Percentiles rank a stretch among this genome's conserved stretches.
Evolutionary conservation across 2,797 vertebrate species (phyloP).

Genomic region (Syncerus caffer): DNA sequence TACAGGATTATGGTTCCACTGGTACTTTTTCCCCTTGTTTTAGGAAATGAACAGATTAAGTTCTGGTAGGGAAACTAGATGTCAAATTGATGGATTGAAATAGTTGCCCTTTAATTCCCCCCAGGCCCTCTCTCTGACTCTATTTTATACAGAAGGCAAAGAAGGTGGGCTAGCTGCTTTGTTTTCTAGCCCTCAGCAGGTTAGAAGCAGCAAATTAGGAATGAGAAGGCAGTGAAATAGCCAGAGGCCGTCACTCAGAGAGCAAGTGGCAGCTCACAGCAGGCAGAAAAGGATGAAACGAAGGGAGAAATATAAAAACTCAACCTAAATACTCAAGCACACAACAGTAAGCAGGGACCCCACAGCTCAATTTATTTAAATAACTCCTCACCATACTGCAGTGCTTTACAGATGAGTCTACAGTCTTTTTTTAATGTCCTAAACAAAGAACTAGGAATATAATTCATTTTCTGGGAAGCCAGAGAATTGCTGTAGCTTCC

Average conservation of each 20-base stretch:
- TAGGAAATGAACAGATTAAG: constrained; percentile 30
- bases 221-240: constrained; percentile 36
- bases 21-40: background rate
- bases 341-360: background rate
- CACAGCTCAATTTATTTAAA: constrained; percentile 60
- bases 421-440: background rate
- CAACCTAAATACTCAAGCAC: constrained; percentile 47
- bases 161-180: constrained; percentile 40
- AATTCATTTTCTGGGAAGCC: constrained; percentile 23
- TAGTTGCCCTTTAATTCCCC: background rate
- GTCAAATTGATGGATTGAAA: constrained; percentile 29
- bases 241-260: constrained; percentile 1
- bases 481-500: background rate
- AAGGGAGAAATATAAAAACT: constrained; percentile 52
- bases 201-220: constrained; percentile 56
- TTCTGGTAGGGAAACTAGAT: background rate
- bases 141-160: background rate
- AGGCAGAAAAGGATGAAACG: constrained; percentile 20
- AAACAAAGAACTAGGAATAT: background rate
- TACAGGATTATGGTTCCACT: background rate
- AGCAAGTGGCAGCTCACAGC: constrained; percentile 51
- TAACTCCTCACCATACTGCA: background rate
- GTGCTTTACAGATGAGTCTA: background rate
- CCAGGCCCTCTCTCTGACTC: background rate
- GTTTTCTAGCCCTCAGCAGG: constrained; percentile 44